A percentile compares a stretch with the other conserved stretches of the same genome.
Evolutionary conservation across 2,113 vertebrate species (phyloP).

Genomic region (Nibea albiflora): DNA sequence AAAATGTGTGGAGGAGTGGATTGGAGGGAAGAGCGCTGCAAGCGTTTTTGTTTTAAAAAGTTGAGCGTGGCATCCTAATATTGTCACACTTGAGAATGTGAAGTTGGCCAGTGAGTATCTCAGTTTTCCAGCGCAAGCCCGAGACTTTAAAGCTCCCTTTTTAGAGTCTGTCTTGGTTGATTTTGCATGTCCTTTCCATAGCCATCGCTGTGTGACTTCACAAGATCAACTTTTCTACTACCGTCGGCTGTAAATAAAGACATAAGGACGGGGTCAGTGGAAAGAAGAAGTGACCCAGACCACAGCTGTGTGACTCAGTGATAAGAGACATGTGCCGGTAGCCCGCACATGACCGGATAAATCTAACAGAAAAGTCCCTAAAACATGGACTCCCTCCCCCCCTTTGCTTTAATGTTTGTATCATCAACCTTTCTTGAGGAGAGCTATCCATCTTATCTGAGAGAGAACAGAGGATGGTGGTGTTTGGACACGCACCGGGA

Average conservation of each 20-base stretch:
- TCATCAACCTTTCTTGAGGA: conserved; percentile 41
- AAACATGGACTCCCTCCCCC: background rate
- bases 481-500: conserved; percentile 16
- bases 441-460: conserved; percentile 42
- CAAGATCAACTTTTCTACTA: conserved; percentile 30
- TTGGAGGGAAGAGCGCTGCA: background rate
- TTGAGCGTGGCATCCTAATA: background rate
- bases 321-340: conserved; percentile 10
- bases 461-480: conserved; percentile 37
- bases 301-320: conserved; percentile 53
- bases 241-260: background rate
- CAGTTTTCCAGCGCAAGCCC: background rate
- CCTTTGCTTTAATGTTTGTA: conserved; percentile 39
- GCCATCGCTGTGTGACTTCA: conserved; percentile 45
- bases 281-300: conserved; percentile 59
- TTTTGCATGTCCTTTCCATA: conserved; percentile 59
- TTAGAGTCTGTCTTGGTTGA: background rate
- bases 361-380: conserved; percentile 32
- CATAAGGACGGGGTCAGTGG: conserved; percentile 17
- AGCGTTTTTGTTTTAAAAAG: background rate
- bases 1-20: background rate
- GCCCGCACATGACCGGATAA: conserved; percentile 14
- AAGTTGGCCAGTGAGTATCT: background rate
- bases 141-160: background rate
- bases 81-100: background rate